Conservation (phyloP, 2,113 vertebrate species). For the Bettongia penicillata region DNA sequence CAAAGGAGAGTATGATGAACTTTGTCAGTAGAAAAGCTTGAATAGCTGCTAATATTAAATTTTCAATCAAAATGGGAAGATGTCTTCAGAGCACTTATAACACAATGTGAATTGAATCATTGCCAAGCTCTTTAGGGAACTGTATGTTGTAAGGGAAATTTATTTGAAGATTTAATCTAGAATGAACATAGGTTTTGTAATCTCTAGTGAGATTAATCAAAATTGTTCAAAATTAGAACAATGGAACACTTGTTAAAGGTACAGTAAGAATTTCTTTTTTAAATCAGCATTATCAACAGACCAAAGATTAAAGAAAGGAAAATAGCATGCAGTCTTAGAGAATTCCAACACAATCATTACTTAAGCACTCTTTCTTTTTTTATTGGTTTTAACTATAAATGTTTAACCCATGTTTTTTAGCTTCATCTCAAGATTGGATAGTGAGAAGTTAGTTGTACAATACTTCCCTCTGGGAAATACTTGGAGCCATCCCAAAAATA, state of each 20-base stretch:
- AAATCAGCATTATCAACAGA: neutral
- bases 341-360: neutral
- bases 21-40: neutral
- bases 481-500: neutral
- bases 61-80: neutral
- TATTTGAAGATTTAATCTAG: neutral
- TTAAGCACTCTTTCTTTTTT: neutral
- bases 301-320: conserved; percentile 1
- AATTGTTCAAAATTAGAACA: neutral
- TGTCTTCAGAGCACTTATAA: neutral
- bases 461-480: neutral
- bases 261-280: neutral
- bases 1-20: neutral
- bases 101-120: neutral
- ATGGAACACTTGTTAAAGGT: neutral
- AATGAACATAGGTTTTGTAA: neutral
- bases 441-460: conserved; percentile 15
- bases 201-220: neutral
- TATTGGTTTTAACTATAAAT: neutral
- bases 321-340: neutral
- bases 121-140: neutral
- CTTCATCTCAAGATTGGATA: neutral
- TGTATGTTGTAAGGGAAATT: neutral
- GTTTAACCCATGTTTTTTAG: neutral
- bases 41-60: neutral